phyloP scores from a whole-genome alignment of 30 jellyfish, hydroid and myxozoan species.

The Aurelia coerulea region DNA sequence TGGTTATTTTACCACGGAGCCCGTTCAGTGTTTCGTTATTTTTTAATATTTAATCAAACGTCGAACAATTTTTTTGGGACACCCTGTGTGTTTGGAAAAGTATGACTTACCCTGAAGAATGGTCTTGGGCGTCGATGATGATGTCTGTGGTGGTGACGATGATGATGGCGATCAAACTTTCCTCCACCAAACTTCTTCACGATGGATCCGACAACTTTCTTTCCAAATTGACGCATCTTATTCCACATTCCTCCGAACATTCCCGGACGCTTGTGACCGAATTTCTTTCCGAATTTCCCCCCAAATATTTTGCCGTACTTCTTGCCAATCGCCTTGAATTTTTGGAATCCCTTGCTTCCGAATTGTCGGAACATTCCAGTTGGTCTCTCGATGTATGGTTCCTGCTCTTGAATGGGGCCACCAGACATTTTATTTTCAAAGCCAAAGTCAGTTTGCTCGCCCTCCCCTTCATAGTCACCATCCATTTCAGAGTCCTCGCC shows the following conservation, averaged over 20 bases:
- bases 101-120: background rate
- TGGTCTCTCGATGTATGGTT: no score
- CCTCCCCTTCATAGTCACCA: conserved; percentile 4
- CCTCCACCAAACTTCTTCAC: conserved; percentile 1
- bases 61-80: no score
- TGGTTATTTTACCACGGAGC: no score
- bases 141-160: conserved; percentile 16
- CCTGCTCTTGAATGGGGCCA: background rate
- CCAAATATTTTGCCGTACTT: background rate
- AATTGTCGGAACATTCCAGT: no score
- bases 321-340: background rate
- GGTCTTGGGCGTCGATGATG: conserved; percentile 22
- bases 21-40: no score
- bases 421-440: background rate
- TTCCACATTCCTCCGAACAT: background rate
- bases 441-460: background rate
- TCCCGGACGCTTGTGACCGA: background rate
- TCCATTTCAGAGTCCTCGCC: conserved; percentile 1
- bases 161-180: no score
- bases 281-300: background rate
- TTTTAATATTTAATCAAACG: no score
- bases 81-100: background rate
- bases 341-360: no score
- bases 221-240: conserved; percentile 3
- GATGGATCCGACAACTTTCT: background rate